Evolutionary conservation across 2,797 vertebrate genomes (phyloP).

Genomic region (Pipistrellus pipistrellus): DNA sequence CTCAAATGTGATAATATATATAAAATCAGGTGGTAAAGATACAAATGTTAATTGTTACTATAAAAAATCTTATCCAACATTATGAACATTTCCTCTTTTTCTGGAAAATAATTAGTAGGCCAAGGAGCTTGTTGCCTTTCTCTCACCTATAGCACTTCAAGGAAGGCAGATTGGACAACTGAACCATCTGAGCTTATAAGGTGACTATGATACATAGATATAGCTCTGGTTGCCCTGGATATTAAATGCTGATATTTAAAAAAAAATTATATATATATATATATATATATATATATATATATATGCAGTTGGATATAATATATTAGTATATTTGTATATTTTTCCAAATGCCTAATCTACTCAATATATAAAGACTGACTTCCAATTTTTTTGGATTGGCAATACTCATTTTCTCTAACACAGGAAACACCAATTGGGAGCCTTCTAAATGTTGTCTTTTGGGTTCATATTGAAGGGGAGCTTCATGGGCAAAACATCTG

Average conservation of each 20-base stretch:
- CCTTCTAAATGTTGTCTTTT: not conserved
- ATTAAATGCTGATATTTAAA: not conserved
- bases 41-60: not conserved
- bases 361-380: not conserved
- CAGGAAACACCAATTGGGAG: not conserved
- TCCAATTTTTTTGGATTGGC: not conserved
- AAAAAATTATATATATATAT: not conserved
- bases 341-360: conserved; percentile 14
- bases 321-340: not conserved
- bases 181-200: not conserved
- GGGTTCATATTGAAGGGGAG: not conserved
- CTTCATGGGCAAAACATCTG: not conserved
- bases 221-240: not conserved
- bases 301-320: not conserved
- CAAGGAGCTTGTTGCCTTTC: not conserved
- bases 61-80: not conserved
- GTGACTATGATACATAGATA: not conserved
- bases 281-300: too few species aligned
- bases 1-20: not conserved
- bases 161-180: not conserved
- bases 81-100: not conserved
- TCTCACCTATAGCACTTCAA: not conserved
- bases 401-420: conserved; percentile 1
- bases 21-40: not conserved
- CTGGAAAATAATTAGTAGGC: not conserved